These are phyloP conservation scores for Laterallus jamaicensis DNA, from an alignment of 2,113 vertebrate genomes.

Conservation along the genomic window DNA sequence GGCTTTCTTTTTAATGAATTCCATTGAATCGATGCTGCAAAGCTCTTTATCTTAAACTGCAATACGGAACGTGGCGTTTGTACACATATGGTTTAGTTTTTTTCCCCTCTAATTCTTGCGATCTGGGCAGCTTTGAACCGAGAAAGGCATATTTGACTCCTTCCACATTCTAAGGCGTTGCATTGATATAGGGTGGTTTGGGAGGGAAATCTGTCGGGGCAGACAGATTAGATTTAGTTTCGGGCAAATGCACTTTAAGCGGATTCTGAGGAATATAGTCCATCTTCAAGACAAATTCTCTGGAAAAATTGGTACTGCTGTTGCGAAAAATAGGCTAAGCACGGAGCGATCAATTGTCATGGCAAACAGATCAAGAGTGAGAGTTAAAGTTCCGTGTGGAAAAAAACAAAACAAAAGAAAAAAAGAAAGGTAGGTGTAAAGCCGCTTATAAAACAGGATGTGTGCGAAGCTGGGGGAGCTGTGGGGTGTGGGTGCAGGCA, in stretches of 20 bases:
- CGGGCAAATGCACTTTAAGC: background rate
- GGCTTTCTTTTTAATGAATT: background rate
- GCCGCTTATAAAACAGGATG: background rate
- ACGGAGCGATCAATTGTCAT: background rate
- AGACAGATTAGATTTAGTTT: background rate
- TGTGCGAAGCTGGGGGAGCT: background rate
- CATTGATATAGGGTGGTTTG: background rate
- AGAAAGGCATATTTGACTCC: background rate
- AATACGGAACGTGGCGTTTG: background rate
- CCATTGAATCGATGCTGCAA: background rate
- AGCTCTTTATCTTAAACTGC: conserved; percentile 2
- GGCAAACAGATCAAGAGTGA: background rate
- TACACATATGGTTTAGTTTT: conserved; percentile 54
- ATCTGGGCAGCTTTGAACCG: conserved; percentile 16
- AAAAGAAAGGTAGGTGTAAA: background rate
- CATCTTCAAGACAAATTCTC: background rate
- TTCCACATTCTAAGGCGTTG: background rate
- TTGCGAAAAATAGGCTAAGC: background rate
- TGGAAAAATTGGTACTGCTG: background rate
- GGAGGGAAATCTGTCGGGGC: background rate
- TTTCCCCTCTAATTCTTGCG: background rate
- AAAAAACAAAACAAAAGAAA: background rate
- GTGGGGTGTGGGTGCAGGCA: background rate
- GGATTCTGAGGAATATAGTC: background rate
- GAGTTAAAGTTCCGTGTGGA: background rate